Evolutionary conservation across 2,113 vertebrate species (phyloP).

Genomic region (Pseudopodoces humilis): DNA sequence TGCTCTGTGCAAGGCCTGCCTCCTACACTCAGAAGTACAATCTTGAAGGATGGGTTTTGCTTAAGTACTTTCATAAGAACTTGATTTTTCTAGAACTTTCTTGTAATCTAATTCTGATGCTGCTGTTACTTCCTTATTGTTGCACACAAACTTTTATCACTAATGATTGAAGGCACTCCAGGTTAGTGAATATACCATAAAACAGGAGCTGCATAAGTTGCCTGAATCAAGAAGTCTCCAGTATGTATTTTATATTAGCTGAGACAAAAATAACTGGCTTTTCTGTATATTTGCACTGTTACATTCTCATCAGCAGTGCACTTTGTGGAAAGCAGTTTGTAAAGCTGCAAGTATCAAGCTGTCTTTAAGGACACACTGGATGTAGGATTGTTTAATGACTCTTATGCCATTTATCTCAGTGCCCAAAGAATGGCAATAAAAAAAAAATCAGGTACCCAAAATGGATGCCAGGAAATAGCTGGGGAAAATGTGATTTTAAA

Average conservation of each 20-base stretch:
- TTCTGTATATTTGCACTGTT: not conserved
- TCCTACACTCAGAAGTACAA: not conserved
- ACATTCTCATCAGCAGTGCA: not conserved
- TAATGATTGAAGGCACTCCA: not conserved
- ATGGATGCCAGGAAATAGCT: not conserved
- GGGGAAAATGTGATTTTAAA: not conserved
- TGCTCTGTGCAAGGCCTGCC: not conserved
- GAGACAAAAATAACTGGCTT: slow-evolving; percentile 4
- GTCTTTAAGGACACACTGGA: not conserved
- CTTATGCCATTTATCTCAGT: not conserved
- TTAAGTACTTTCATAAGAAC: not conserved
- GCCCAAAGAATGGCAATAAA: not conserved
- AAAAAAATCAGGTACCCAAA: not conserved
- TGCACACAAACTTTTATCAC: not conserved
- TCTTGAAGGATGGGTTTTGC: not conserved
- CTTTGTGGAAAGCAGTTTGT: not conserved
- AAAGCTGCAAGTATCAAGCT: not conserved
- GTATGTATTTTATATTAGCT: slow-evolving; percentile 1
- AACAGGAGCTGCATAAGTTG: not conserved
- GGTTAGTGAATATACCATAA: not conserved
- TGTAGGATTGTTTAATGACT: not conserved
- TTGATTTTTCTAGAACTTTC: not conserved
- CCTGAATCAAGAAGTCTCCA: not conserved
- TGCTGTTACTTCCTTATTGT: not conserved
- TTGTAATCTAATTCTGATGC: not conserved